phyloP scores from a whole-genome alignment of 2,888 invertebrate genomes.

The Homarus gammarus region DNA sequence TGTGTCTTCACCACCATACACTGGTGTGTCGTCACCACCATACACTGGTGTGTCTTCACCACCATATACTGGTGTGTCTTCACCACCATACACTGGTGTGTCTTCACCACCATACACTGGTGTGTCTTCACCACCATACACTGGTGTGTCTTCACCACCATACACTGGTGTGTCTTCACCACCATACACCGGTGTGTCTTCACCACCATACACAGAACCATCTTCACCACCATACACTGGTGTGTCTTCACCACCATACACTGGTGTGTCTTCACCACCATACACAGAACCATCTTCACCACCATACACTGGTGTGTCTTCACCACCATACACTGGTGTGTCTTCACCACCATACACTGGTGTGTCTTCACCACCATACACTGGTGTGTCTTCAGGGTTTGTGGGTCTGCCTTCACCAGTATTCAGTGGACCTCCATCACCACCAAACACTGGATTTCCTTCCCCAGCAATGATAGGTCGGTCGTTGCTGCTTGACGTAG shows the following conservation, averaged over 20 bases:
- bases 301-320: not conserved
- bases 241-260: not conserved
- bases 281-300: not conserved
- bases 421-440: not conserved
- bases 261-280: too few relatives aligned
- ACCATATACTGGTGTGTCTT: not conserved
- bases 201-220: slow-evolving; percentile 15
- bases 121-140: not conserved
- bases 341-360: too few relatives aligned
- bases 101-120: not conserved
- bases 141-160: not conserved
- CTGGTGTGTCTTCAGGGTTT: not conserved
- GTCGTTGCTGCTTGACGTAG: too few relatives aligned
- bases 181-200: not conserved
- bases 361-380: not conserved
- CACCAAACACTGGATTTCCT: not conserved
- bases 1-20: not conserved
- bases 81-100: not conserved
- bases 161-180: not conserved
- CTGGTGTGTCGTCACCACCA: not conserved
- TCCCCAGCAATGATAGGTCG: too few relatives aligned
- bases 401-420: too few relatives aligned
- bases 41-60: not conserved
- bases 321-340: not conserved
- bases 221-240: not conserved